Conservation (phyloP, 2,888 invertebrate genomes). For the Eumacrocentrus americanus region DNA sequence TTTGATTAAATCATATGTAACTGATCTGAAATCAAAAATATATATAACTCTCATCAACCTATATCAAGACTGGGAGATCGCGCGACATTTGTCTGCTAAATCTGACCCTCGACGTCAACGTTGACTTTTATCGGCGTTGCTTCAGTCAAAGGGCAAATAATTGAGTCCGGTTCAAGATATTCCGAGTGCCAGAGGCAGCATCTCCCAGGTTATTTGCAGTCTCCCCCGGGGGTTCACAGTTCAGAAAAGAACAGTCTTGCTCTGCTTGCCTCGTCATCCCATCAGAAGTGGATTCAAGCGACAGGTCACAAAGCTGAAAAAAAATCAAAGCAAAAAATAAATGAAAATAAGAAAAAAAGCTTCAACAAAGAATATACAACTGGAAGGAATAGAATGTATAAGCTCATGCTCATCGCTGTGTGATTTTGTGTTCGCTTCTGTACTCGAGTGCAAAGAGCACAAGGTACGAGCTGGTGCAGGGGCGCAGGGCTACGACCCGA, state of each 20-base stretch:
- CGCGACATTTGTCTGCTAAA: conserved; percentile 39
- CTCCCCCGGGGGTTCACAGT: background rate
- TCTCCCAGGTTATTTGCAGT: conserved; percentile 29
- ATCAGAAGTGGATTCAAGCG: background rate
- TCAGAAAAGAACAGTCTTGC: background rate
- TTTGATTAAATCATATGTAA: background rate
- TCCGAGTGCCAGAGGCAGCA: conserved; percentile 39
- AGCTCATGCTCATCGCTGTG: background rate
- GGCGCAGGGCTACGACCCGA: conserved; percentile 59
- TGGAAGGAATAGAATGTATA: conserved; percentile 15
- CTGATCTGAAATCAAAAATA: background rate
- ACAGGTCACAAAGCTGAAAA: background rate
- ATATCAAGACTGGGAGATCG: too few species aligned
- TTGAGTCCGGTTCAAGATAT: conserved; percentile 52
- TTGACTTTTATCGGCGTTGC: conserved; percentile 49
- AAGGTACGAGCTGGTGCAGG: conserved; percentile 43
- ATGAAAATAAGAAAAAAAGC: background rate
- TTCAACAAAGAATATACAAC: background rate
- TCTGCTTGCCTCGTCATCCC: background rate
- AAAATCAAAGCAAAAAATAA: background rate
- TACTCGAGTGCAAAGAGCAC: conserved; percentile 36
- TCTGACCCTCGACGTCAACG: conserved; percentile 54
- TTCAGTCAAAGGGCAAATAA: conserved; percentile 55
- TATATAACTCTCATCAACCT: background rate
- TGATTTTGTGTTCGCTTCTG: conserved; percentile 21